Evolutionary conservation across 2,888 invertebrate species (phyloP).

Genomic region (Melanostoma mellinum): DNA sequence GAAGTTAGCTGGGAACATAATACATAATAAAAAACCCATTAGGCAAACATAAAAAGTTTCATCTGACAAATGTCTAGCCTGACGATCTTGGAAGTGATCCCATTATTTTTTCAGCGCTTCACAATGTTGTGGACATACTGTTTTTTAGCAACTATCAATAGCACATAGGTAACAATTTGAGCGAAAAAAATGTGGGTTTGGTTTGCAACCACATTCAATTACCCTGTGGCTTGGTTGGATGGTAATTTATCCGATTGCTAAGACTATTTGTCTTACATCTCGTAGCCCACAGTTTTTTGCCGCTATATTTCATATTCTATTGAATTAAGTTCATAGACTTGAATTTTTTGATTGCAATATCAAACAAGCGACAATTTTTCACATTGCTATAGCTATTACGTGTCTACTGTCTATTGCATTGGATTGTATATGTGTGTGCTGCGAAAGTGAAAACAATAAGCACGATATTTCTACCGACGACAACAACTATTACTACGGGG

Average conservation of each 20-base stretch:
- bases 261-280: conserved; percentile 24
- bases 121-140: conserved; percentile 44
- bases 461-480: conserved; percentile 21
- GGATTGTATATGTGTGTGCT: conserved; percentile 15
- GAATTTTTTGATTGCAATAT: conserved; percentile 47
- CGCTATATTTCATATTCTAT: conserved; percentile 46
- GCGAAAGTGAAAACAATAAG: conserved; percentile 59
- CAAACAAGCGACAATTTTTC: conserved; percentile 55
- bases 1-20: background rate
- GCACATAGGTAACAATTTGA: background rate
- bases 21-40: conserved; percentile 22
- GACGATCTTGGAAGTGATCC: conserved; percentile 40
- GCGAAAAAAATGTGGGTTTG: background rate
- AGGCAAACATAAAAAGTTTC: conserved; percentile 26
- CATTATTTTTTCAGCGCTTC: conserved; percentile 5
- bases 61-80: conserved; percentile 24
- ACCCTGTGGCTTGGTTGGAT: background rate
- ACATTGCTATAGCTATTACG: conserved; percentile 45
- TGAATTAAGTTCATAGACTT: conserved; percentile 60
- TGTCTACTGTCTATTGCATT: background rate
- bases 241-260: conserved; percentile 31
- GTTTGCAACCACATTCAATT: background rate
- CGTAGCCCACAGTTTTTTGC: conserved; percentile 13
- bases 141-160: conserved; percentile 31
- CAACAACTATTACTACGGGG: conserved; percentile 5